phyloP scores from a whole-genome alignment of 2,888 invertebrate genomes.

The Polydrusus pterygomalis region DNA sequence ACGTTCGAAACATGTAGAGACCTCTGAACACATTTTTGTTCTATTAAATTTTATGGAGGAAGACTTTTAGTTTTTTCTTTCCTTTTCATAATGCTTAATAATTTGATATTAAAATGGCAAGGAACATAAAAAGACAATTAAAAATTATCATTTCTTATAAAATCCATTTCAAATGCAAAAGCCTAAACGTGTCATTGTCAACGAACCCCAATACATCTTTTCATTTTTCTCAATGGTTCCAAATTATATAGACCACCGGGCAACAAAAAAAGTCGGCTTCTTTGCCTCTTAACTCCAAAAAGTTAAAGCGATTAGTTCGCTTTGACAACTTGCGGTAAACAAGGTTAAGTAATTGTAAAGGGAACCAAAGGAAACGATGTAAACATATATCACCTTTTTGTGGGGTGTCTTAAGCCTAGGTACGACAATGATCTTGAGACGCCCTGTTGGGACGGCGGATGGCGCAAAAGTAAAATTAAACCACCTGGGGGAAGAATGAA shows the following conservation, averaged over 20 bases:
- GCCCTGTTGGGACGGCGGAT: slow-evolving; percentile 39
- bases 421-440: slow-evolving; percentile 49
- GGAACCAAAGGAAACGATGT: slow-evolving; percentile 61
- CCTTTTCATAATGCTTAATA: too few relatives aligned
- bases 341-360: slow-evolving; percentile 70
- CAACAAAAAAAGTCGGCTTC: slow-evolving; percentile 40
- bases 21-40: too few relatives aligned
- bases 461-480: slow-evolving; percentile 24
- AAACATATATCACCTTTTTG: slow-evolving; percentile 66
- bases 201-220: slow-evolving; percentile 25
- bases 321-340: slow-evolving; percentile 72
- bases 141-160: too few relatives aligned
- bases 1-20: too few relatives aligned
- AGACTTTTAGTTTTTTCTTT: too few relatives aligned
- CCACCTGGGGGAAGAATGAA: slow-evolving; percentile 30
- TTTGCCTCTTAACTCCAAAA: slow-evolving; percentile 58
- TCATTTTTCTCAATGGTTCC: slow-evolving; percentile 51
- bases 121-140: too few relatives aligned
- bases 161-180: neutral
- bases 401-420: slow-evolving; percentile 51
- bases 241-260: slow-evolving; percentile 52
- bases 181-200: neutral
- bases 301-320: slow-evolving; percentile 68
- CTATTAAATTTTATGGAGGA: too few relatives aligned
- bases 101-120: too few relatives aligned